Conservation (phyloP, 2,888 invertebrate genomes). For the Isotomurus palustris region DNA sequence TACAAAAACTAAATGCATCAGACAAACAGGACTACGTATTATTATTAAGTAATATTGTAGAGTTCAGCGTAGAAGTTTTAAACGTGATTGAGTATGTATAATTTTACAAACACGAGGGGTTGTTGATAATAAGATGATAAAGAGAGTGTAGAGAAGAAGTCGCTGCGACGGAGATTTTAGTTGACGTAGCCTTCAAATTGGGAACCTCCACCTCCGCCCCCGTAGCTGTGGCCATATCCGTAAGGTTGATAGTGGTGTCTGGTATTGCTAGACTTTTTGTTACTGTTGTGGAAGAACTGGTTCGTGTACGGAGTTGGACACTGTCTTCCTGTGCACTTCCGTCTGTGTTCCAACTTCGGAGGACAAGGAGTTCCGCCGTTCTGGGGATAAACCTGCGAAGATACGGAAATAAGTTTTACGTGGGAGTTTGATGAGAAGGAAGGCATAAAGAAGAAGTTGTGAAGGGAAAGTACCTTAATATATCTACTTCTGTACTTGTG, state of each 20-base stretch:
- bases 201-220: slow-evolving; percentile 2
- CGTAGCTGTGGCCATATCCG: slow-evolving; percentile 8
- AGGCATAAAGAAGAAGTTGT: neutral
- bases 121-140: too few species aligned
- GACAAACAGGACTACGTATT: too few species aligned
- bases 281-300: slow-evolving; percentile 31
- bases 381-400: slow-evolving; percentile 29
- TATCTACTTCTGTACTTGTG: slow-evolving; percentile 43
- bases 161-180: neutral
- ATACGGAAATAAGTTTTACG: neutral
- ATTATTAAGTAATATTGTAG: too few species aligned
- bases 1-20: too few species aligned
- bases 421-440: neutral
- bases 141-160: too few species aligned
- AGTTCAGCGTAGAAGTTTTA: too few species aligned
- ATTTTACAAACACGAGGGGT: too few species aligned
- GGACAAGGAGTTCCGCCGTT: slow-evolving; percentile 42
- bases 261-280: too few species aligned
- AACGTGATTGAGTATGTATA: too few species aligned
- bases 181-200: slow-evolving; percentile 1
- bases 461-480: too few species aligned
- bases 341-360: slow-evolving; percentile 34
- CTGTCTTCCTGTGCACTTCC: slow-evolving; percentile 39
- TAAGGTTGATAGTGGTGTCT: slow-evolving; percentile 25
- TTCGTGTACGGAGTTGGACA: slow-evolving; percentile 24